Base-by-base conservation (phyloP, 2,888 invertebrate species). In the Arge pagana region DNA sequence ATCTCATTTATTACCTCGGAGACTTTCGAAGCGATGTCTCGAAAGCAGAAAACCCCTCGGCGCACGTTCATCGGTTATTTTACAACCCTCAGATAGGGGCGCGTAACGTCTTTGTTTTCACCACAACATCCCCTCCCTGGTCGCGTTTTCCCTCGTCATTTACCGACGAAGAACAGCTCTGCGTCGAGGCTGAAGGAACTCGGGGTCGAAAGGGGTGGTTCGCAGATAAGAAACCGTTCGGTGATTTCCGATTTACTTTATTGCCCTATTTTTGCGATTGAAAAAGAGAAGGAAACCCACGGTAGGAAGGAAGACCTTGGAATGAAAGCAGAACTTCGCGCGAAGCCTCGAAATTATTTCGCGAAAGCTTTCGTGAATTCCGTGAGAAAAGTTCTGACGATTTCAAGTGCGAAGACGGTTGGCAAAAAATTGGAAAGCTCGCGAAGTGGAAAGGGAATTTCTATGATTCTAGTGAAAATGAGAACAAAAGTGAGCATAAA, bases 71-170 rank as follows among this genome's bases (percentile, higher is more conserved):
- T 69, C 68, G 71, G 67, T 72, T 74, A 74, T 74, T 76, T 74
- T 73, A 75, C 72, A 70, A 68, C 69, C 65, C 58, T 54, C 52
- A 67, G 73, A 72, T 72, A 74, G 70, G 65, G 63, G 58, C 65
- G 64, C 68, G 63, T 72, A 70, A 75, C 68, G 72, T 76, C 75
- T 75, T 74, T 76, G 74, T 75, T 76, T 75, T 74, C 73, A 67
- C 67, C 70, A 68, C 69, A 63, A 60, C 65, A 61, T 64, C 63
- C 61, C 48, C 48, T 21, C 6, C 24, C 33, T 35, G 16, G 16
- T 24, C 11, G 8, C 15, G 1, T 19, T 11, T 11, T 19, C 7
- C 8, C 4, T 8, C 28, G 37, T 35, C 45, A 45, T 45, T 45
- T 30, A 35, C 10, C 45, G 33, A 23, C 21, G 33, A 15, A 33